A percentile compares a stretch with the other conserved stretches of the same genome.
phyloP scores from a whole-genome alignment of 2,888 invertebrate genomes.

The Troilus luridus region DNA sequence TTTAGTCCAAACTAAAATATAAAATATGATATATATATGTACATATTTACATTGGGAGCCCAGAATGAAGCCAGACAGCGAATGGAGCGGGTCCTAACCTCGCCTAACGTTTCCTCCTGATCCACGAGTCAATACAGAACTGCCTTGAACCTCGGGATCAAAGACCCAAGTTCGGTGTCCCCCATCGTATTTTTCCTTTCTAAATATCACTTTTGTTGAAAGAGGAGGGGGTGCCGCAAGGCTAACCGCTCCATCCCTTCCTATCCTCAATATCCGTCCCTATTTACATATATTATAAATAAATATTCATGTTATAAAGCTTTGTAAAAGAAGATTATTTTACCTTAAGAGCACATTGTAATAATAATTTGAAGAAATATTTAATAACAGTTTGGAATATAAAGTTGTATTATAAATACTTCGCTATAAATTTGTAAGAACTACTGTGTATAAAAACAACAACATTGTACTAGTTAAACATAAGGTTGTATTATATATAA shows the following conservation, averaged over 20 bases:
- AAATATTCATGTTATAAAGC: not conserved
- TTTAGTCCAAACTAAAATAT: too few relatives aligned
- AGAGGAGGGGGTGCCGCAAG: conserved; percentile 38
- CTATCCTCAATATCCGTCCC: not conserved
- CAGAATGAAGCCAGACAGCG: not conserved
- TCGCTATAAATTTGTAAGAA: too few relatives aligned
- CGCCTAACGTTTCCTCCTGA: conserved; percentile 17
- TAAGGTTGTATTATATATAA: too few relatives aligned
- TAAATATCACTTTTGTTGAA: conserved; percentile 40
- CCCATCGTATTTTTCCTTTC: conserved; percentile 29
- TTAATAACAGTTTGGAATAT: too few relatives aligned
- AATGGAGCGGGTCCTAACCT: not conserved
- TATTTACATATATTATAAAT: conserved; percentile 36
- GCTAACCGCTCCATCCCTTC: conserved; percentile 45
- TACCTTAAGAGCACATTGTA: not conserved
- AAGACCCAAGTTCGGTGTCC: conserved; percentile 30
- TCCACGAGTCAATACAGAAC: not conserved
- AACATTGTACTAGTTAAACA: too few relatives aligned
- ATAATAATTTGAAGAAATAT: too few relatives aligned
- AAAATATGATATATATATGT: too few relatives aligned
- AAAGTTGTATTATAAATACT: too few relatives aligned
- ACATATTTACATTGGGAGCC: too few relatives aligned
- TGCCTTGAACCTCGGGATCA: conserved; percentile 37
- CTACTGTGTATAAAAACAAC: too few relatives aligned
- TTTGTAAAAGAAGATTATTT: not conserved